Evolutionary conservation across 2,113 vertebrate species (phyloP).

Genomic region (Gallinago jamesoni): DNA sequence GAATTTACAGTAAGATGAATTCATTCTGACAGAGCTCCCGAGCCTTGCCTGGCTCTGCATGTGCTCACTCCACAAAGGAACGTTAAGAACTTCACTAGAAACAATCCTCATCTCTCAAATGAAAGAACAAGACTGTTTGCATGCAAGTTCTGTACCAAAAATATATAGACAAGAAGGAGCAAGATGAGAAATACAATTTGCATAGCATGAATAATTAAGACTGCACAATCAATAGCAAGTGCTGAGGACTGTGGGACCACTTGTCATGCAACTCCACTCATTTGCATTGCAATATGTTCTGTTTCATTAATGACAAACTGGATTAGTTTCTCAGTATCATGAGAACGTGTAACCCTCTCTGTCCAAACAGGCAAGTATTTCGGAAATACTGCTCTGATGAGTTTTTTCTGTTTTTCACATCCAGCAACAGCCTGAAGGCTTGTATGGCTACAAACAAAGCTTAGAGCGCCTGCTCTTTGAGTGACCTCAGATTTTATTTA

Average conservation of each 20-base stretch:
- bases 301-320: slow-evolving; percentile 48
- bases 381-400: background rate
- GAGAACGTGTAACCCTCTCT: background rate
- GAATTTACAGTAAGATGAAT: background rate
- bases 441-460: background rate
- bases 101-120: slow-evolving; percentile 21
- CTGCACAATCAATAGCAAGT: slow-evolving; percentile 34
- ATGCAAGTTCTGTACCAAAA: slow-evolving; percentile 50
- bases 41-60: background rate
- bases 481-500: background rate
- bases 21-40: background rate
- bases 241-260: slow-evolving; percentile 33
- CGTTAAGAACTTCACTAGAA: slow-evolving; percentile 53
- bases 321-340: background rate
- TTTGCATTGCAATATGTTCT: slow-evolving; percentile 51
- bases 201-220: slow-evolving; percentile 61
- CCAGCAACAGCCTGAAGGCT: background rate
- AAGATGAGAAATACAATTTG: slow-evolving; percentile 63
- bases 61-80: background rate
- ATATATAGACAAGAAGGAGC: slow-evolving; percentile 54
- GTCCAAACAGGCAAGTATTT: background rate
- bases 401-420: background rate
- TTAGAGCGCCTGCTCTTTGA: background rate
- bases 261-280: slow-evolving; percentile 33
- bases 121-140: slow-evolving; percentile 45